A percentile compares a stretch with the other conserved stretches of the same genome.
These are phyloP conservation scores for Acholoe squamosa DNA, from an alignment of 2,888 invertebrate genomes.

Conservation along the genomic window DNA sequence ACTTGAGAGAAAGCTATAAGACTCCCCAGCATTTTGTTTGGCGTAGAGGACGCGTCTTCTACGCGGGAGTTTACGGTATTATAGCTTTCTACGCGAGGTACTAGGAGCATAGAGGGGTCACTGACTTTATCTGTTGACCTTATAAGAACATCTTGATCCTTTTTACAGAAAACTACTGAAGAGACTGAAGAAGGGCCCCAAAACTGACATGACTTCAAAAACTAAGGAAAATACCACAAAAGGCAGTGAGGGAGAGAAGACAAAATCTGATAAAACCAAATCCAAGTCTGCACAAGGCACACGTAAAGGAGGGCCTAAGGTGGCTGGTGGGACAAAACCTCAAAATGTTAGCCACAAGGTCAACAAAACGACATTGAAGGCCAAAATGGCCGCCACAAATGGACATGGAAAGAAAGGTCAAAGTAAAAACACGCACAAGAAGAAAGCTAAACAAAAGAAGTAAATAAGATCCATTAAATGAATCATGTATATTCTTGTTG, in stretches of 20 bases:
- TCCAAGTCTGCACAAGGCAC: not conserved
- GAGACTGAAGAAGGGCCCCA: slow-evolving; percentile 6
- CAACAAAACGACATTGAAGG: not conserved
- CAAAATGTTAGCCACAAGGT: no score
- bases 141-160: no score
- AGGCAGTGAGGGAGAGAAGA: not conserved
- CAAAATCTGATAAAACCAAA: not conserved
- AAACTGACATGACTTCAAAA: not conserved
- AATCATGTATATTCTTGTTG: not conserved
- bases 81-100: no score
- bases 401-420: not conserved
- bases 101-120: no score
- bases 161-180: not conserved
- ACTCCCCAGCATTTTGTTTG: no score
- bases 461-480: not conserved
- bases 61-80: no score
- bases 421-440: not conserved
- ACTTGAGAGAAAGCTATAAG: no score
- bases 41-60: no score
- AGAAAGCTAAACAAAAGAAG: slow-evolving; percentile 27
- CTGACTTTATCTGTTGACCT: no score
- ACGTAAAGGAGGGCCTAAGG: not conserved
- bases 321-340: no score
- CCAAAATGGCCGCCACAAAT: not conserved
- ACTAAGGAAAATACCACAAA: not conserved